Conservation (phyloP, 2,797 vertebrate species). For the Peromyscus nudipes region DNA sequence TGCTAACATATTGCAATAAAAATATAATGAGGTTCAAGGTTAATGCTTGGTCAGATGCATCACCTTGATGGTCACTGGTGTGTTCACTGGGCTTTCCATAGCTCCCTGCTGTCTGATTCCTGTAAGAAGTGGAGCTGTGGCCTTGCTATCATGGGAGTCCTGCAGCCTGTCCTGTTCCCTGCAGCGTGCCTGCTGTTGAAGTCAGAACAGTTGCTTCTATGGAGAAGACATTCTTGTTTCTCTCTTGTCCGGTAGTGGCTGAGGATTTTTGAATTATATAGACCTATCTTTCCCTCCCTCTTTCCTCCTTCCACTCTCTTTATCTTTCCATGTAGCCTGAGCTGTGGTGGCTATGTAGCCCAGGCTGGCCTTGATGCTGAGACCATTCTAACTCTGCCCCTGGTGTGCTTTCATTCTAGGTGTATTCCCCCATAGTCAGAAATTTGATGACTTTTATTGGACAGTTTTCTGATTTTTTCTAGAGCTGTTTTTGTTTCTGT, state of each 20-base stretch:
- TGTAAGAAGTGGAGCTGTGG: neutral
- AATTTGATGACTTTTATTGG: conserved; percentile 16
- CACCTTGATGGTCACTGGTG: neutral
- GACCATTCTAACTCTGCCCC: neutral
- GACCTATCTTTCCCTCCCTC: neutral
- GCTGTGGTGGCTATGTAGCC: neutral
- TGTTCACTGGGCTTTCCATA: neutral
- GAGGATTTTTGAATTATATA: neutral
- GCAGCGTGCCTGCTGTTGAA: neutral
- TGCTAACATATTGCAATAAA: neutral
- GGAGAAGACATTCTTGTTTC: neutral
- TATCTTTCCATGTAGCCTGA: neutral
- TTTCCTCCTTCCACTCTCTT: no score
- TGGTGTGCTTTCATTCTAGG: neutral
- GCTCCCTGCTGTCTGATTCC: neutral
- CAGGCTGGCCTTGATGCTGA: neutral
- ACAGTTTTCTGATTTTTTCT: conserved; percentile 7
- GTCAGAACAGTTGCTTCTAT: neutral
- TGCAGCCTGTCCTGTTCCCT: neutral
- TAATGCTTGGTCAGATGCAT: neutral
- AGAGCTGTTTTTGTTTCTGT: neutral
- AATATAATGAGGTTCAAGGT: neutral
- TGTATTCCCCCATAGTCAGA: neutral
- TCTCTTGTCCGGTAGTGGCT: neutral
- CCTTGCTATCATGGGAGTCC: neutral